A percentile compares a stretch with the other conserved stretches of the same genome.
phyloP scores from a whole-genome alignment of 2,113 vertebrate species.

The Glaucomys volans region DNA sequence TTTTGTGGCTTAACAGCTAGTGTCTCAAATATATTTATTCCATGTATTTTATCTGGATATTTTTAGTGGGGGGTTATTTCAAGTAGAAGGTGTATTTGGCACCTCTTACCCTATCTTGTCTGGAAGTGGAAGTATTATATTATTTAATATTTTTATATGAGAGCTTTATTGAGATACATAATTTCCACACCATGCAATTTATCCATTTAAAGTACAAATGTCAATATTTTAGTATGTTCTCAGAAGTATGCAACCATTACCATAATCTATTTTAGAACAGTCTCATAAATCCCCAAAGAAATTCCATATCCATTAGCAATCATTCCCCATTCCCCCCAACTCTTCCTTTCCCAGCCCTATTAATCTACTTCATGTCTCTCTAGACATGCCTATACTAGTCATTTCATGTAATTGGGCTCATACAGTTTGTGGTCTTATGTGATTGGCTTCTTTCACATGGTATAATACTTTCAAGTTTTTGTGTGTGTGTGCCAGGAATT shows the following conservation, averaged over 20 bases:
- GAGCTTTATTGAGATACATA: conserved; percentile 27
- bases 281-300: conserved; percentile 23
- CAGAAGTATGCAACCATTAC: neutral
- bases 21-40: conserved; percentile 29
- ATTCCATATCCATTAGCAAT: conserved; percentile 8
- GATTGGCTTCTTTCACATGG: neutral
- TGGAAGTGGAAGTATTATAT: conserved; percentile 33
- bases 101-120: neutral
- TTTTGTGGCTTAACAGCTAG: neutral
- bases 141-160: conserved; percentile 49
- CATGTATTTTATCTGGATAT: neutral
- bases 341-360: neutral
- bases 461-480: neutral
- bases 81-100: neutral
- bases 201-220: conserved; percentile 34
- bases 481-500: no score
- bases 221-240: neutral
- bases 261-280: conserved; percentile 42
- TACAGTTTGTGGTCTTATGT: neutral
- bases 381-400: neutral
- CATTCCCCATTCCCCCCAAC: neutral
- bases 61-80: neutral
- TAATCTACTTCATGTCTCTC: neutral
- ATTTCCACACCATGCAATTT: neutral
- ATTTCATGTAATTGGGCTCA: neutral